Evolutionary conservation across 2,797 vertebrate genomes (phyloP).

Genomic region (Halcyon leucocephala): DNA sequence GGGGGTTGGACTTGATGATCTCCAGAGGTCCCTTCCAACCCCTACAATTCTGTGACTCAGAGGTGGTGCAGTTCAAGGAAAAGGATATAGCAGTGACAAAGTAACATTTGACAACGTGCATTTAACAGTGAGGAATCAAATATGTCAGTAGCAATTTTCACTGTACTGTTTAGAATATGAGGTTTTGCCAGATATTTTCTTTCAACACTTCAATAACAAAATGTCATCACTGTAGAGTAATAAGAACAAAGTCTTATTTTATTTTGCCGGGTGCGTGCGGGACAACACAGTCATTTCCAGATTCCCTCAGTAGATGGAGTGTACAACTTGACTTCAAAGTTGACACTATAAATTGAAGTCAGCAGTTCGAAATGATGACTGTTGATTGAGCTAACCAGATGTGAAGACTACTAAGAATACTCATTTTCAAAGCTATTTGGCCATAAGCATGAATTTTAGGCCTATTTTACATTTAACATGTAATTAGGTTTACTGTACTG

Average conservation of each 20-base stretch:
- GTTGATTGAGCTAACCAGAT: background rate
- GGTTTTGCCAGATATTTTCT: background rate
- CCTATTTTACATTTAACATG: background rate
- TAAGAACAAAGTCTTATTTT: background rate
- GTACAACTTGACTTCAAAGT: background rate
- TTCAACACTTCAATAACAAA: background rate
- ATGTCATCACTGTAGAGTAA: background rate
- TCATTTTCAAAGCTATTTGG: background rate
- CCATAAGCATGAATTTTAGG: background rate
- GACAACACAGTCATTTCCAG: background rate
- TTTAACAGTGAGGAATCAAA: background rate
- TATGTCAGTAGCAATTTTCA: background rate
- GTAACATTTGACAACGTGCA: background rate
- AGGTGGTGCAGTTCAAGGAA: background rate
- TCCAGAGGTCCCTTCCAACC: too few relatives aligned
- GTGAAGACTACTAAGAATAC: background rate
- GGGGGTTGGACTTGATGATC: too few relatives aligned
- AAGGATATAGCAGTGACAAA: background rate
- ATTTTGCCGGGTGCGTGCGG: background rate
- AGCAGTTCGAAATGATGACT: background rate
- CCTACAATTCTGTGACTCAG: too few relatives aligned
- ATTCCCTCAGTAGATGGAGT: background rate
- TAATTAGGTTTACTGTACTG: background rate
- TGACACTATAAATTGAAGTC: background rate
- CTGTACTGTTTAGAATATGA: background rate